Percentiles rank a stretch among this genome's conserved stretches.
Evolutionary conservation across 2,888 invertebrate genomes (phyloP).

Genomic region (Cryptus armator): DNA sequence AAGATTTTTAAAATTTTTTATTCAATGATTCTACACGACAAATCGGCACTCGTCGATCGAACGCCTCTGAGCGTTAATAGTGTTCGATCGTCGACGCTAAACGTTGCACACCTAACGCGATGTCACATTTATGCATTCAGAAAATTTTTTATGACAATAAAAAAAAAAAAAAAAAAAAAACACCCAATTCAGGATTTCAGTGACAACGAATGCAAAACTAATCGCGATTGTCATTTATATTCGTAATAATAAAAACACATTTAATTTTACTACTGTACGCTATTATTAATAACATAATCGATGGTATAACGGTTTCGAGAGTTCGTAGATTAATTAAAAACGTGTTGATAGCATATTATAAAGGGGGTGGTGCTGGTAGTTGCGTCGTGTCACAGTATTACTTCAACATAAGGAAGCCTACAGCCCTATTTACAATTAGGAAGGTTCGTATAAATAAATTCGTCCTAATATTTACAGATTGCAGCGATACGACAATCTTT

Average conservation of each 20-base stretch:
- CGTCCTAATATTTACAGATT: conserved; percentile 65
- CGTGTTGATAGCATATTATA: neutral
- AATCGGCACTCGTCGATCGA: conserved; percentile 23
- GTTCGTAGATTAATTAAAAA: neutral
- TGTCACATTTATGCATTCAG: neutral
- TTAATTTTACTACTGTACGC: neutral
- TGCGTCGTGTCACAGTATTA: neutral
- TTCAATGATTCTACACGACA: conserved; percentile 23
- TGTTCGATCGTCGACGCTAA: conserved; percentile 6
- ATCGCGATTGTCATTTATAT: conserved; percentile 4
- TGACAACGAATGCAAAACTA: neutral
- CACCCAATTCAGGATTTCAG: neutral
- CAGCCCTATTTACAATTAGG: conserved; percentile 58
- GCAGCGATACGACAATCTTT: conserved; percentile 54
- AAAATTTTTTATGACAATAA: neutral
- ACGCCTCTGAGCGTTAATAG: neutral
- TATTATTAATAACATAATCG: neutral
- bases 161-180: neutral
- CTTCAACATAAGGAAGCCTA: conserved; percentile 24
- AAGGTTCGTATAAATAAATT: conserved; percentile 66
- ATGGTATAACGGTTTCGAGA: neutral
- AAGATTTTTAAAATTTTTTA: conserved; percentile 4
- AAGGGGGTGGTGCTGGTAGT: too few species aligned
- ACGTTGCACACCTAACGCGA: conserved; percentile 13
- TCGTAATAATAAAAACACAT: neutral